Conservation (phyloP, 2,113 vertebrate genomes). For the Desmodus rotundus region DNA sequence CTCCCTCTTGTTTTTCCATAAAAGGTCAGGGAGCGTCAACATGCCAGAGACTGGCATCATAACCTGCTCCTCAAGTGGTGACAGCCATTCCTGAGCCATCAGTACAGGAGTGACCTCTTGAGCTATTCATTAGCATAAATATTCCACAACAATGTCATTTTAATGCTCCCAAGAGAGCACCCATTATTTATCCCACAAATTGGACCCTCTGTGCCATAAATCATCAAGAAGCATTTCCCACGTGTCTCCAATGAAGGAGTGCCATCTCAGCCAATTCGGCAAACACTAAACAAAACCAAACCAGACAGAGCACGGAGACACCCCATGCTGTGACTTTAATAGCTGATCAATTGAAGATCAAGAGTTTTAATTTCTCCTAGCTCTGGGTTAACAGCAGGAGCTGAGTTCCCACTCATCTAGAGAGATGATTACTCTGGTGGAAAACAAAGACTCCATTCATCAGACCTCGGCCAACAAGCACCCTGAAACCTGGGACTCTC, state of each 20-base stretch:
- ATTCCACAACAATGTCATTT: conserved; percentile 52
- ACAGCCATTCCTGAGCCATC: conserved; percentile 11
- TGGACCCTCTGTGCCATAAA: conserved; percentile 35
- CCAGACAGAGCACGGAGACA: not conserved
- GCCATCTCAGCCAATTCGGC: conserved; percentile 9
- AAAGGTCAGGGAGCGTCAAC: not conserved
- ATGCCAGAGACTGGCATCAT: not conserved
- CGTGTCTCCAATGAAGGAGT: conserved; percentile 24
- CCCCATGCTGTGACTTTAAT: conserved; percentile 43
- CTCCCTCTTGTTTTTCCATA: not conserved
- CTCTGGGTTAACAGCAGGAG: conserved; percentile 17
- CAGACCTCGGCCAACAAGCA: not conserved
- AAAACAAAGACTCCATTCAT: conserved; percentile 7
- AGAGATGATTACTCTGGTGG: conserved; percentile 42
- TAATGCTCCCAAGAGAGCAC: conserved; percentile 48
- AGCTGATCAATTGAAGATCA: conserved; percentile 57
- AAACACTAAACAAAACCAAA: conserved; percentile 39
- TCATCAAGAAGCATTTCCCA: conserved; percentile 30
- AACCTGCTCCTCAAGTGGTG: not conserved
- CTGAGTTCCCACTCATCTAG: not conserved
- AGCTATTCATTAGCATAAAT: conserved; percentile 53
- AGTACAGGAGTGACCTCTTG: not conserved
- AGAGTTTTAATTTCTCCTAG: conserved; percentile 55
- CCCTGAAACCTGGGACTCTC: not conserved
- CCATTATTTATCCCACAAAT: conserved; percentile 47